A percentile compares a stretch with the other conserved stretches of the same genome.
phyloP scores from a whole-genome alignment of 2,113 vertebrate species.

The Nematolebias whitei region DNA sequence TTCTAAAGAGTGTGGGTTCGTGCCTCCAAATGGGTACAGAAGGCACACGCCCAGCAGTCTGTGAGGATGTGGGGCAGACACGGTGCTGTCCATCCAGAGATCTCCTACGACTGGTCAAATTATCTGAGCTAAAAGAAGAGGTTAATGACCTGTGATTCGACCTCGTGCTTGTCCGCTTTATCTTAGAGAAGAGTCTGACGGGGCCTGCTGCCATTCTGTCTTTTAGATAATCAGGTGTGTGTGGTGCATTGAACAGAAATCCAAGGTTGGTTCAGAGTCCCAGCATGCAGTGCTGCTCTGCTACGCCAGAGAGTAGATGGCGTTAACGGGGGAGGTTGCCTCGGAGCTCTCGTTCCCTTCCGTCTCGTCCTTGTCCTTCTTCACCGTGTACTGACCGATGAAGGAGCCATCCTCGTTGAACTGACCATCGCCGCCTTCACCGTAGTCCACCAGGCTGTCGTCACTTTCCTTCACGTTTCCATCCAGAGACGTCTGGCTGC shows the following conservation, averaged over 20 bases:
- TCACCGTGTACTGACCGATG: constrained; percentile 98
- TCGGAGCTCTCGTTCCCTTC: constrained; percentile 99
- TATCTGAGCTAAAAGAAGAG: constrained; percentile 46
- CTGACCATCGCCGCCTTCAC: constrained; percentile 94
- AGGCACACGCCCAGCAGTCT: constrained; percentile 76
- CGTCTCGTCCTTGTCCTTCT: constrained; percentile 98
- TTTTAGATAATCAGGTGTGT: constrained; percentile 44
- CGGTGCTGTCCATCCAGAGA: constrained; percentile 41
- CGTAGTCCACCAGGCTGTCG: constrained; percentile 97
- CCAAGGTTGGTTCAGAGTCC: neutral
- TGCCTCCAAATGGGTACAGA: constrained; percentile 50
- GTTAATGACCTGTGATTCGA: constrained; percentile 51
- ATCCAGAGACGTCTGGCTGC: constrained; percentile 96
- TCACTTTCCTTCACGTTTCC: constrained; percentile 97
- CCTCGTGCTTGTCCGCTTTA: constrained; percentile 17
- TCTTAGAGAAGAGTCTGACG: constrained; percentile 34
- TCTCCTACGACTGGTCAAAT: constrained; percentile 23
- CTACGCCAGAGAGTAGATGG: constrained; percentile 95
- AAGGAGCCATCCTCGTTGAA: constrained; percentile 98
- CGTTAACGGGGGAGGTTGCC: constrained; percentile 96
- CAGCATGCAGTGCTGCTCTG: neutral
- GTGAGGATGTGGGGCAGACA: constrained; percentile 56
- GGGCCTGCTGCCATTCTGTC: constrained; percentile 31
- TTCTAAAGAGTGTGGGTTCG: constrained; percentile 54
- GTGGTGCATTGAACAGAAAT: constrained; percentile 19